Evolutionary conservation across 2,797 vertebrate species (phyloP), one percentile per base, ranked within the genome.

Genomic region (Kryptopterus vitreolus): DNA sequence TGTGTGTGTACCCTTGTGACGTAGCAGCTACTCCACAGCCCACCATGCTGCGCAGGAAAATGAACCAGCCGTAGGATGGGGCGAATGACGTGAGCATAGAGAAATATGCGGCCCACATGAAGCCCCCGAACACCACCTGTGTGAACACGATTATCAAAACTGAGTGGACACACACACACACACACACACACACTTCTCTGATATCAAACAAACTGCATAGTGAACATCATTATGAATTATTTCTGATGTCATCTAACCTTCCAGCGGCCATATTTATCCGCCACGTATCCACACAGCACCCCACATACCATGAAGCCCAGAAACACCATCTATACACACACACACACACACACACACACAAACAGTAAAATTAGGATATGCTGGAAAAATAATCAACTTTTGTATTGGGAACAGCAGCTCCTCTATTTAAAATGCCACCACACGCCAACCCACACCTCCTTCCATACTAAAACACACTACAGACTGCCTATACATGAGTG

Each of bases 271-370:
- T 96, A 97, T 90, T 89, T 89, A 90, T 99, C 97, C 0, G 98
- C 95, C 9, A 97, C 29, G 76, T 96, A 93, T 70, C 97, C 97
- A 0, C 94, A 90, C 16, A 94, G 66, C 12, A 95, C 90, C 20
- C 98, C 98, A 88, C 95, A 96, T 0, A 96, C 13, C 97, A 98
- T 99, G 89, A 96, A 99, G 74, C 97, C 97, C 20, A 98, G 91
- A 86, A 99, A 99, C 89, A 98, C 97, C 95, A 98, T 97, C 98
- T 99, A 86, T 29, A 76, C 79, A 38, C 22, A 68, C 89, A 52
- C 90, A 61, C 33, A 75, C 59, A 62, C 59, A 16, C 59, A 31
- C 61, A 63, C 31, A 63, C 31, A 66, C 20, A 43, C 20, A 66
- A 22, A 69, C 66, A 50, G 9, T 52, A 18, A 13, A 52, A 38